Base-by-base conservation (phyloP, 2,888 invertebrate species). In the Pomacea canaliculata region DNA sequence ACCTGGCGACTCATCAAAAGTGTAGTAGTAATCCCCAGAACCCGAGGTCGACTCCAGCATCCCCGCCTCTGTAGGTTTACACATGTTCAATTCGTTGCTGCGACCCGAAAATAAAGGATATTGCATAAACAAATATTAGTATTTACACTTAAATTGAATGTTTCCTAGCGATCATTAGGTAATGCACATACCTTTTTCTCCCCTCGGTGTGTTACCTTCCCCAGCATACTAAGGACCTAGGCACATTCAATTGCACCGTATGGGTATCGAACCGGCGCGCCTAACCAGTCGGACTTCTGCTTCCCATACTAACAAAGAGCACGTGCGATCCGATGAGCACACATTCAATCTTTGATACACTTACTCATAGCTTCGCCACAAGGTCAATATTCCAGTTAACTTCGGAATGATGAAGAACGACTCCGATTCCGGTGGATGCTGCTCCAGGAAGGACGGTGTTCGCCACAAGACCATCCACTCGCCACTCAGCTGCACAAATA, bases 321-420 rank as follows among this genome's bases (percentile, higher is more conserved):
- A 37, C 37, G 3, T 37, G 37, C 37, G 37, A 37, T 5, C 37
- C 37, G 37, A 3, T 0, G 23, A 23, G 37, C 37, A 37, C 37
- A 37, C 37, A 37, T 37, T 37, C 37, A 37, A 37, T 37, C 37
- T 37, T 37, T 56, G 51, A 7, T 10, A 1, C 12, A 56, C 73
- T 66, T n/a, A 73, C 73, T 73, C 51, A n/a, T 23, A 60, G 16
- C 68, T 73, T 59, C 73, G 73, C 73, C 73, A 73, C 5, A 73
- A 67, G 49, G 66, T 59, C 10, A 73, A 59, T 7, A 73, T 60
- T 0, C 73, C 73, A 1, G 51, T 56, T 46, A 67, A 56, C 7
- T 46, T 73, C 18, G 51, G 60, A 56, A 73, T 68, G 60, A 73
- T 19, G 23, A 60, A 73, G 60, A 67, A 59, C 9, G 73, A 73